These are phyloP conservation scores for Ornithorhynchus anatinus DNA, from an alignment of 2,113 vertebrate species.

Conservation along the genomic window DNA sequence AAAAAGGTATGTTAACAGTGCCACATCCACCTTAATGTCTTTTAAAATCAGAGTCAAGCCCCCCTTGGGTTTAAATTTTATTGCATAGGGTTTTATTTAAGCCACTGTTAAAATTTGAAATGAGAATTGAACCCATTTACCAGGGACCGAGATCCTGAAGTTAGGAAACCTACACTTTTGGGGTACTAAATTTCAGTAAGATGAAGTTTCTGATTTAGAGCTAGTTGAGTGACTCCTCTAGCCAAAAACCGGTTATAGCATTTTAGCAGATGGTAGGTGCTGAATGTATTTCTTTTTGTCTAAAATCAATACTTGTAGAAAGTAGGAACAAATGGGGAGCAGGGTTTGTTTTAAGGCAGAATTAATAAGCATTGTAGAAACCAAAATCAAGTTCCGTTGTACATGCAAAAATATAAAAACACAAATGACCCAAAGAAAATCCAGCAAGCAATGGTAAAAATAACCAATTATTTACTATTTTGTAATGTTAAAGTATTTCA, in stretches of 20 bases:
- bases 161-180: slow-evolving; percentile 23
- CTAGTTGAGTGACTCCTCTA: not conserved
- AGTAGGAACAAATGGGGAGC: slow-evolving; percentile 20
- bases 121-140: not conserved
- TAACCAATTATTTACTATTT: slow-evolving; percentile 80
- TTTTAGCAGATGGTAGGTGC: not conserved
- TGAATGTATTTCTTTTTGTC: not conserved
- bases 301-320: not conserved
- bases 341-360: slow-evolving; percentile 38
- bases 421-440: slow-evolving; percentile 73
- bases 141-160: not conserved
- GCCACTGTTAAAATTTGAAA: too few species aligned
- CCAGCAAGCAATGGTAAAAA: slow-evolving; percentile 75
- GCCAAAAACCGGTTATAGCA: not conserved
- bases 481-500: slow-evolving; percentile 80
- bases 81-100: too few species aligned
- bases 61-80: too few species aligned
- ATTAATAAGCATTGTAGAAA: slow-evolving; percentile 55
- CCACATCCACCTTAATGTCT: too few species aligned
- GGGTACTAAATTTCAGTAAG: not conserved
- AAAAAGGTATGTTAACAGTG: too few species aligned
- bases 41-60: too few species aligned
- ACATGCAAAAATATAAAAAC: slow-evolving; percentile 66
- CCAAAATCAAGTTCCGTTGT: slow-evolving; percentile 54
- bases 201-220: slow-evolving; percentile 10